Base-by-base conservation (phyloP, 2,113 vertebrate genomes). In the Scartelaos histophorus region DNA sequence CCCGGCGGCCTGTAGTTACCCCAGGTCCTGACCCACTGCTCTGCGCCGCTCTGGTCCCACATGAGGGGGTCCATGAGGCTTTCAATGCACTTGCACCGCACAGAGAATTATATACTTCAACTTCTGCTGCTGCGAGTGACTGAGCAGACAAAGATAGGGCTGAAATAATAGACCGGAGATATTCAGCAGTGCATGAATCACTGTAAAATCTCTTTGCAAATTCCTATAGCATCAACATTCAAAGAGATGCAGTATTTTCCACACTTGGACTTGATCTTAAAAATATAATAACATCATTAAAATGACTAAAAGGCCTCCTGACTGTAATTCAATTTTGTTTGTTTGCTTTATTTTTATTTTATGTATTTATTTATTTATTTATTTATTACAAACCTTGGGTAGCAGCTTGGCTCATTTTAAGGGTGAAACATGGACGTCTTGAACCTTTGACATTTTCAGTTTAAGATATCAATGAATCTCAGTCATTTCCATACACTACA, bases 1-100 rank as follows among this genome's bases (percentile, higher is more conserved):
- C 90, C 91, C 74, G 51, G 73, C 84, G 89, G 88, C 89, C 89
- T 83, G 6, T 24, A 79, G 66, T 73, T 86, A 89, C 89, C 82
- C 76, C 66, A 25, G 87, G 85, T 87, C 87, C 80, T 84, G 85
- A 88, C 88, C 87, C 85, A 53, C 88, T 60, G 74, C 84, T 74
- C 82, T 53, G 74, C 79, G 70, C 87, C 84, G 79, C 82, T 85
- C 83, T 67, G 76, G 77, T 88, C 89, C 89, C 88, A 75, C 67
- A 76, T 82, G 91, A 88, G 83, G 82, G 82, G 75, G 87, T 76
- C 54, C 21, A 12, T 5, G 54, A 16, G 56, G 82, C 84, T 84
- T 61, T 45, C 66, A 66, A 80, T 67, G 62, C 79, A 49, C 53
- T n/a, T 70, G 56, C 2, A 57, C 79, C 85, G 81, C 78, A 70